These are phyloP conservation scores for Nicator chloris DNA, from an alignment of 2,113 vertebrate species.

Conservation along the genomic window DNA sequence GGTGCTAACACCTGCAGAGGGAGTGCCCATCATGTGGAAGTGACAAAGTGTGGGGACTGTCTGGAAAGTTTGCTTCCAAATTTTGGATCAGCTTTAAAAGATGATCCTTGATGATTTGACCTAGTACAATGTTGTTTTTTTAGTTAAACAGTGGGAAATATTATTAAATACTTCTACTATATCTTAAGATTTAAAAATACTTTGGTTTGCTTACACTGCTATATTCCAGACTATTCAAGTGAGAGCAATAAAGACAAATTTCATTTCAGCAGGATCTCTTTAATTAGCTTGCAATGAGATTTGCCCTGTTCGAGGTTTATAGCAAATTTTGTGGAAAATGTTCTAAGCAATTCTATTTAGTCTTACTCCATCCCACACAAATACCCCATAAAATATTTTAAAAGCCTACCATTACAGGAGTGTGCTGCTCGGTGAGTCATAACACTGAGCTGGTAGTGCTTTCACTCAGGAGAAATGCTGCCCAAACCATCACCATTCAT, in stretches of 20 bases:
- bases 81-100: neutral
- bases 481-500: neutral
- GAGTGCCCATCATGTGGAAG: neutral
- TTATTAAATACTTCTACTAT: neutral
- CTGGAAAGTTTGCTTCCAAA: neutral
- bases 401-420: neutral
- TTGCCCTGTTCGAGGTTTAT: constrained; percentile 6
- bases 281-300: constrained; percentile 32
- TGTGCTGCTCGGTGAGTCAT: neutral
- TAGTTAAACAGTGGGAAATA: neutral
- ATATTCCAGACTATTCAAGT: neutral
- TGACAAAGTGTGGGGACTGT: neutral
- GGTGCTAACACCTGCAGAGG: neutral
- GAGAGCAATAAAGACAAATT: neutral
- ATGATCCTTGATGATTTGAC: neutral
- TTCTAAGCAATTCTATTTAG: neutral
- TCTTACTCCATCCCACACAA: neutral
- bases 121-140: neutral
- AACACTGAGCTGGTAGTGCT: neutral
- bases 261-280: neutral
- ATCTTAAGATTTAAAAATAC: neutral
- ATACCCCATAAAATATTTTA: constrained; percentile 22
- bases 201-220: neutral
- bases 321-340: neutral
- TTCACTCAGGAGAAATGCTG: neutral